phyloP scores from a whole-genome alignment of 2,113 vertebrate species.

The Lophius piscatorius region DNA sequence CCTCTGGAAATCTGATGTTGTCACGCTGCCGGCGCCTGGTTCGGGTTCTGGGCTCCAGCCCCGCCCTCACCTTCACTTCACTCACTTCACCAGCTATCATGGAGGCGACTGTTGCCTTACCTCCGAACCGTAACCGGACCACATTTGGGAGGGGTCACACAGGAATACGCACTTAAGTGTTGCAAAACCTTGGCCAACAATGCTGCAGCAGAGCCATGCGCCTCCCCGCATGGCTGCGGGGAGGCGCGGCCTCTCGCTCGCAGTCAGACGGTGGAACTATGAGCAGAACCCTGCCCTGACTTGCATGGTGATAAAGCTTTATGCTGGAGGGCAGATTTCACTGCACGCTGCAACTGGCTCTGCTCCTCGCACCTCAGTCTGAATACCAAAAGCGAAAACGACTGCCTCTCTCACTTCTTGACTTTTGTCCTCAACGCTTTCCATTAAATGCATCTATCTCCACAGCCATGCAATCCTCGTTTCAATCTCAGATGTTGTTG shows the following conservation, averaged over 20 bases:
- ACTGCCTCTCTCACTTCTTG: background rate
- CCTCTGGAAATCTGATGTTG: too few relatives aligned
- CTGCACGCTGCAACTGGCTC: constrained; percentile 72
- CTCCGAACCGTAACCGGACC: constrained; percentile 10
- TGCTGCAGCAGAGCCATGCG: too few relatives aligned
- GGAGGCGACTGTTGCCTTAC: constrained; percentile 4
- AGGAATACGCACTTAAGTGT: background rate
- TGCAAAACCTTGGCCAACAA: too few relatives aligned
- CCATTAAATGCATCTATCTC: too few relatives aligned
- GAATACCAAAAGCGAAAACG: constrained; percentile 59
- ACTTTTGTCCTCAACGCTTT: background rate
- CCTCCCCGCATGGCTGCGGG: too few relatives aligned
- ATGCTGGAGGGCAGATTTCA: constrained; percentile 71
- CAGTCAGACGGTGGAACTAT: constrained; percentile 52
- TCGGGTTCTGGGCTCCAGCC: too few relatives aligned
- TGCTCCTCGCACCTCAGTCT: constrained; percentile 61
- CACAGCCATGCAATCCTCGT: too few relatives aligned
- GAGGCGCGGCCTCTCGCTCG: constrained; percentile 22
- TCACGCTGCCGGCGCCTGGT: too few relatives aligned
- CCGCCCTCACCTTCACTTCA: constrained; percentile 10
- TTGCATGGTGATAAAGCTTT: constrained; percentile 67
- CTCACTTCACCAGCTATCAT: constrained; percentile 22
- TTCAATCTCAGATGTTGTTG: too few relatives aligned
- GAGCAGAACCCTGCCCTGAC: constrained; percentile 71
- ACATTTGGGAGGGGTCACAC: constrained; percentile 13